These are phyloP conservation scores for Tachysurus vachellii DNA, from an alignment of 2,113 vertebrate genomes.

Conservation along the genomic window DNA sequence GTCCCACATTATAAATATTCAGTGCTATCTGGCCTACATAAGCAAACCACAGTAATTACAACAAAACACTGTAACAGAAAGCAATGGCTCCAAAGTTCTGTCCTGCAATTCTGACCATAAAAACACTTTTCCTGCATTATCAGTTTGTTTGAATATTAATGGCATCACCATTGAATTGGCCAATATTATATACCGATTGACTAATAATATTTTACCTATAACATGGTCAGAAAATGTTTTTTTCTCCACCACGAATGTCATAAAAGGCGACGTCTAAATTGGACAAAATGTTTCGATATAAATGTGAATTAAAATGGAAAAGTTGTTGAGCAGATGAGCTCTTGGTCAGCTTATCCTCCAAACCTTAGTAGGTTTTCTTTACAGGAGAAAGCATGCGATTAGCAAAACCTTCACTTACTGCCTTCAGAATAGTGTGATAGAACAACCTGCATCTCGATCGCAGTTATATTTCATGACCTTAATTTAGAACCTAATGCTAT, in stretches of 20 bases:
- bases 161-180: too few species aligned
- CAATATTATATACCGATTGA: background rate
- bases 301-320: background rate
- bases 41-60: conserved; percentile 2
- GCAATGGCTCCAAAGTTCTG: background rate
- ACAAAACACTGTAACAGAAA: background rate
- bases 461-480: background rate
- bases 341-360: background rate
- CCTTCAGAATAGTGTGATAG: background rate
- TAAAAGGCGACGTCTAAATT: background rate
- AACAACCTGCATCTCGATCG: background rate
- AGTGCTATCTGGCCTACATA: background rate
- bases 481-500: background rate
- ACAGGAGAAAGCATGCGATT: background rate
- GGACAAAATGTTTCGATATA: background rate
- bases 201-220: background rate
- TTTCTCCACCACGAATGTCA: background rate
- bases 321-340: background rate
- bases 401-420: background rate
- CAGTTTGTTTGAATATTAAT: background rate
- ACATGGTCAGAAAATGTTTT: background rate
- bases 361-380: background rate
- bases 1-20: conserved; percentile 8
- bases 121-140: background rate
- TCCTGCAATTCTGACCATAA: background rate